Base-by-base conservation (phyloP, 2,888 invertebrate species). In the Platycnemis pennipes region DNA sequence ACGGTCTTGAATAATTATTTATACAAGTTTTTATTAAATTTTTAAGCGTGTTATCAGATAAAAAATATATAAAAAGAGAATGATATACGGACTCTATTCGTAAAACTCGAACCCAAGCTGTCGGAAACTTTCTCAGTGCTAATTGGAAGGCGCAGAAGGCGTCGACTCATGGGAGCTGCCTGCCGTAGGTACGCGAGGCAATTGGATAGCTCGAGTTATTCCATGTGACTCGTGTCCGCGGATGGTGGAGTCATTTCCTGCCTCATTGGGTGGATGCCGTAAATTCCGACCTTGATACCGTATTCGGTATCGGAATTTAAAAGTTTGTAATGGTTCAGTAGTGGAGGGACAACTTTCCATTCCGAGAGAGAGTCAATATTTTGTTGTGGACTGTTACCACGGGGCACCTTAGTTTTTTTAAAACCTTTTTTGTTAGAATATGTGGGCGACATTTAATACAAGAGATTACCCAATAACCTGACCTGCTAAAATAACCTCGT, bases 201-300 rank as follows among this genome's bases (percentile, higher is more conserved):
- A 11, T 77, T 77, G 37, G 31, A 37, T 77, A 77, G 37, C 77
- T n/a, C n/a, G 37, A 31, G 77, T 77, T 77, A 77, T 37, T 77
- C 26, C 37, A 77, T 37, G 11, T 77, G 37, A 77, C 37, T 77
- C 31, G 37, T 37, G 11, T 11, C 77, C 31, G 37, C 77, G 13
- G 5, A 37, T 69, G 5, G 37, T 37, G 16, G 0, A 31, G 77
- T 77, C 77, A 37, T 37, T 77, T 77, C 77, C 77, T 77, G 37
- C 63, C 63, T 77, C 77, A 31, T 37, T 16, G 37, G n/a, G 8
- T 13, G 77, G n/a, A 77, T 13, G 37, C 37, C 31, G 77, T 77
- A 37, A 77, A 77, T 77, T 37, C 77, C 77, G 37, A 77, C 77
- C 77, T 77, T 77, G 77, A 77, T 77, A 37, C 77, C 77, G 8